phyloP scores from a whole-genome alignment of 2,888 invertebrate genomes.

The Stratiomys singularior region DNA sequence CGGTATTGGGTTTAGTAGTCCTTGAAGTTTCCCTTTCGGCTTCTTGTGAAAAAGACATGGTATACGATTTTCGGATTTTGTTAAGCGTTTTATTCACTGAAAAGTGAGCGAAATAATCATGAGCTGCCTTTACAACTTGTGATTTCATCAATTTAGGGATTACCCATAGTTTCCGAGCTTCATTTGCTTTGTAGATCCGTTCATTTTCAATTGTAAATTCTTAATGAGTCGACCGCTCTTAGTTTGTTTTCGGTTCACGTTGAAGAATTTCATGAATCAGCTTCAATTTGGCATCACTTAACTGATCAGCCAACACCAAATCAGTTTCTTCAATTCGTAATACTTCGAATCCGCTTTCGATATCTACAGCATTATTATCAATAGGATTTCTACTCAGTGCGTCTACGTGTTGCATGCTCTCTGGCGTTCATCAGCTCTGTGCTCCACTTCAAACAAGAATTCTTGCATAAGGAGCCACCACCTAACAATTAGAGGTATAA shows the following conservation, averaged over 20 bases:
- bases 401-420: not conserved
- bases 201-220: not conserved
- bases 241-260: not conserved
- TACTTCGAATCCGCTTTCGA: not conserved
- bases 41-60: no score
- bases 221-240: not conserved
- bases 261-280: not conserved
- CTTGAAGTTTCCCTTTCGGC: no score
- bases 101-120: not conserved
- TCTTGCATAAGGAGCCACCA: not conserved
- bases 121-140: not conserved
- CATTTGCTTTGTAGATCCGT: not conserved
- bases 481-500: not conserved
- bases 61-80: no score
- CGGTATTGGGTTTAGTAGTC: no score
- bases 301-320: not conserved
- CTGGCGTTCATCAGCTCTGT: not conserved
- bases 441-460: not conserved
- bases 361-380: not conserved
- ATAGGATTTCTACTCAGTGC: not conserved
- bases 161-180: not conserved
- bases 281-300: conserved; percentile 1
- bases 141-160: not conserved
- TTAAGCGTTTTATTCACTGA: no score
- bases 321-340: not conserved